Evolutionary conservation across 2,797 vertebrate genomes (phyloP).

Genomic region (Brachymystax lenok): DNA sequence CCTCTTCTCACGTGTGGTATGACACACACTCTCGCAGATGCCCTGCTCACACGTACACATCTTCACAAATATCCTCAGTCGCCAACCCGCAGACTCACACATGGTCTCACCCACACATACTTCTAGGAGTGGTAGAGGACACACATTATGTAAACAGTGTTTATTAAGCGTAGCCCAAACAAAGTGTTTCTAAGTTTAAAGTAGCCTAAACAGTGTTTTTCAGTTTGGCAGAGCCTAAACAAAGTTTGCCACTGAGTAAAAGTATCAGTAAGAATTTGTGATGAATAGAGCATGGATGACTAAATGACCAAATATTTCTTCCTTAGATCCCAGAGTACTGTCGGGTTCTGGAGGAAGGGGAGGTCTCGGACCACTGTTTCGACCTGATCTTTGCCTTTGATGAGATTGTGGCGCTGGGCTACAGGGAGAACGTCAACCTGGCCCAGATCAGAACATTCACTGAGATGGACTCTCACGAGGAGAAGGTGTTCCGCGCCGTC

Average conservation of each 20-base stretch:
- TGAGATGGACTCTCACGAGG: constrained; percentile 98
- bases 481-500: constrained; percentile 97
- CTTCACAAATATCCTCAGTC: constrained; percentile 55
- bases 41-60: constrained; percentile 83
- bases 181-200: not conserved
- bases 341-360: constrained; percentile 92
- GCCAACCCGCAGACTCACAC: not conserved
- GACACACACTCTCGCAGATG: constrained; percentile 61
- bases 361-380: constrained; percentile 97
- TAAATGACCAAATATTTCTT: not conserved
- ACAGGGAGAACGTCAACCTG: constrained; percentile 96
- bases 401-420: constrained; percentile 96
- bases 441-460: constrained; percentile 99
- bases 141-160: not conserved
- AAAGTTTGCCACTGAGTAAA: not conserved
- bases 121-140: not conserved
- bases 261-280: not conserved
- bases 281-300: not conserved
- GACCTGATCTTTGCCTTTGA: constrained; percentile 99
- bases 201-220: not conserved
- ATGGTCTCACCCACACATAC: not conserved
- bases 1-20: constrained; percentile 96
- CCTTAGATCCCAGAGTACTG: constrained; percentile 96
- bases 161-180: not conserved
- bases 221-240: not conserved